Conservation (phyloP, 2,113 vertebrate genomes). For the Ammodytes marinus region DNA sequence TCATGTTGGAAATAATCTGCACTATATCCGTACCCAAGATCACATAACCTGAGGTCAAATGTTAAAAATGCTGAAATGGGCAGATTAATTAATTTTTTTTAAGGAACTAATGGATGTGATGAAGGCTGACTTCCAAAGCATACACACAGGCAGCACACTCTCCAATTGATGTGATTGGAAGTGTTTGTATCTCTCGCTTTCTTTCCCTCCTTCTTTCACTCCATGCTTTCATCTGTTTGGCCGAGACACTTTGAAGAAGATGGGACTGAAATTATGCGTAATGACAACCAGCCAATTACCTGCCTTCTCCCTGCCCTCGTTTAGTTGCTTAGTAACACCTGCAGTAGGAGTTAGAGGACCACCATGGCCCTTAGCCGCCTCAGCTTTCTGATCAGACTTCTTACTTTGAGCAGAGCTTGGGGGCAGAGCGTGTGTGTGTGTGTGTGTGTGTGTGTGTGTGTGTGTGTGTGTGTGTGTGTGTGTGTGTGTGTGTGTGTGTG, state of each 20-base stretch:
- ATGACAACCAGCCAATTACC: conserved; percentile 80
- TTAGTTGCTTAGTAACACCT: conserved; percentile 89
- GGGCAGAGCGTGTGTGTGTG: conserved; percentile 49
- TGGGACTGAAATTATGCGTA: conserved; percentile 75
- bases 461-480: conserved; percentile 10
- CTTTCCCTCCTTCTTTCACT: conserved; percentile 37
- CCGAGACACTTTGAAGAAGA: conserved; percentile 68
- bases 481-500: background rate
- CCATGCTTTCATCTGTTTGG: conserved; percentile 25
- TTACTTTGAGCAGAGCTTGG: conserved; percentile 65
- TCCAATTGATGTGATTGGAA: conserved; percentile 39
- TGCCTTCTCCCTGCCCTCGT: conserved; percentile 77
- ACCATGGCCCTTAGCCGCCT: conserved; percentile 65
- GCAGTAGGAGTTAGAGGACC: conserved; percentile 76
- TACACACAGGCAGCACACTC: background rate
- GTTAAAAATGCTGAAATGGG: conserved; percentile 9
- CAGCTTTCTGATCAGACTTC: conserved; percentile 73
- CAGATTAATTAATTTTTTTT: background rate
- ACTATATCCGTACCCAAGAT: conserved; percentile 7
- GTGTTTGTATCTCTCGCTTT: conserved; percentile 31
- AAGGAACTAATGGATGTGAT: conserved; percentile 6
- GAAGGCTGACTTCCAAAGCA: conserved; percentile 7
- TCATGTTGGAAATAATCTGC: conserved; percentile 7
- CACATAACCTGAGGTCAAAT: conserved; percentile 4
- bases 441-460: conserved; percentile 27